Base-by-base conservation (phyloP, 2,888 invertebrate genomes). In the Drosophila borealis region DNA sequence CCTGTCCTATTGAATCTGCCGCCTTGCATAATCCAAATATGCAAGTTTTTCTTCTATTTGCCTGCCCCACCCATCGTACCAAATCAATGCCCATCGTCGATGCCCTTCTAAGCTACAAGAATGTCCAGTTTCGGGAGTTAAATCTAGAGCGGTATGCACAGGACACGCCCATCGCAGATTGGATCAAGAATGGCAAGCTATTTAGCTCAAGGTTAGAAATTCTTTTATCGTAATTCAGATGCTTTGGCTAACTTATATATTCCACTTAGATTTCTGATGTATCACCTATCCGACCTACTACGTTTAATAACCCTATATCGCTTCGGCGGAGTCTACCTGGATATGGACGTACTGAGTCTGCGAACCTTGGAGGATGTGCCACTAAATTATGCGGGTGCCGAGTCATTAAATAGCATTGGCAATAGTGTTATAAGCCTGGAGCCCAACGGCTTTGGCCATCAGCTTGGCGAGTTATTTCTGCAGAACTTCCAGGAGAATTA, bases 251-350 rank as follows among this genome's bases (percentile, higher is more conserved):
- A 44, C 25, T n/a, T 9, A 29, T 19, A 17, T 0, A 6, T 11
- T n/a, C 10, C 5, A 3, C 29, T 90, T 66, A 89, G 92, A 3
- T 92, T 85, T 71, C 61, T 91, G 36, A 92, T 90, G 0, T 91
- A 96, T 5, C 90, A 90, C 55, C 67, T 88, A 19, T 88, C 90
- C 2, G 91, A 91, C 61, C 89, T 91, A 51, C 70, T 91, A 41
- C 90, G 92, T 1, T 90, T 89, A 66, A 50, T 91, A 14, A 92
- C 90, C 0, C 91, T 97, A 4, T 96, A 95, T 93, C 96, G 95
- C 88, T 96, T 94, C 90, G 96, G 96, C n/a, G 97, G 97, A 0
- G 94, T 96, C 48, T 96, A 96, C 88, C 91, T 96, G 60, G 96
- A 97, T 80, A 92, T 96, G 71, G 96, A 97, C 90, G 94, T 96